Evolutionary conservation across 2,888 invertebrate species (phyloP), one percentile per base, ranked within the genome.

Genomic region (Caenorhabditis sulstoni): DNA sequence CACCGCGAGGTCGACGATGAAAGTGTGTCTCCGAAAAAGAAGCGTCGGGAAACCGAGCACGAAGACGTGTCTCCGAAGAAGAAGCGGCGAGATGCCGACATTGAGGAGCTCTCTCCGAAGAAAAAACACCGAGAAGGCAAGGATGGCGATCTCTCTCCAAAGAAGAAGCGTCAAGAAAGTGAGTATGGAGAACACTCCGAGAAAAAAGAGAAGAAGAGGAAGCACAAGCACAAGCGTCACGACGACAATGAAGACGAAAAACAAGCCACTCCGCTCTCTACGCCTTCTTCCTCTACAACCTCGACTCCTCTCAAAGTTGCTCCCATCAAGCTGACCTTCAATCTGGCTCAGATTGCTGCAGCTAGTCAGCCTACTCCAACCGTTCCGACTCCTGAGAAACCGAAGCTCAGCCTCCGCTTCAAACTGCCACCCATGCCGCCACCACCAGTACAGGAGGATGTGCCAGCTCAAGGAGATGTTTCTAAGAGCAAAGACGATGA

Each of bases 141-240:
- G n/a, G n/a, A n/a, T n/a, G n/a, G n/a, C n/a, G n/a, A n/a, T n/a
- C n/a, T n/a, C n/a, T n/a, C n/a, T n/a, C n/a, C n/a, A n/a, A n/a
- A n/a, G n/a, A n/a, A n/a, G 37, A 37, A 37, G 37, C 5, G 37
- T 5, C 7, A 37, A 11, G 7, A 11, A 37, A 11, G 11, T 37
- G 37, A 37, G 37, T 5, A 37, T 11, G 37, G 37, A 5, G 37
- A 37, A 37, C 7, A 37, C 14, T 41, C 41, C 3, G 7, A 14
- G 20, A 29, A 29, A 29, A 29, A 7, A 29, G 20, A 50, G 50
- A 53, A 53, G 22, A 57, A 8, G 9, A 59, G 22, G 50, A 66
- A 55, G 52, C 45, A 47, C 29, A 52, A 64, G 45, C 37, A 64
- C 11, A 22, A 50, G 9, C n/a, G 65, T 16, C 52, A 44, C 12